phyloP scores from a whole-genome alignment of 2,797 vertebrate genomes.

The Alfaro cultratus region DNA sequence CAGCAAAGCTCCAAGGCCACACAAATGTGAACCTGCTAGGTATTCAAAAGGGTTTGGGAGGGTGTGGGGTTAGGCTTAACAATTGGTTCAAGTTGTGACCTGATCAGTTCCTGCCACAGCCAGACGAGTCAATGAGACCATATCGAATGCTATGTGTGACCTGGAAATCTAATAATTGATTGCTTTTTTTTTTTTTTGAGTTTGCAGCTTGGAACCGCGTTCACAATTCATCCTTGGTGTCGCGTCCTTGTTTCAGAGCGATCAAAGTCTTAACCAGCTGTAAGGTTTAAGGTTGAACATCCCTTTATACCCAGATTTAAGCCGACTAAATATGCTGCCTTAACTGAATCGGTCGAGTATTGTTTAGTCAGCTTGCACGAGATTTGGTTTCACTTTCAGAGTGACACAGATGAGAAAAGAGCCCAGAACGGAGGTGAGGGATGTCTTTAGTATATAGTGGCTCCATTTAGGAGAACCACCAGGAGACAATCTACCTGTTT shows the following conservation, averaged over 20 bases:
- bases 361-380: slow-evolving; percentile 43
- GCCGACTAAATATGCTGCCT: slow-evolving; percentile 37
- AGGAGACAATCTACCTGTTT: slow-evolving; percentile 73
- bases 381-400: slow-evolving; percentile 31
- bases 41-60: slow-evolving; percentile 6
- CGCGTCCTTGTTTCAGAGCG: slow-evolving; percentile 8
- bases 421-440: slow-evolving; percentile 40
- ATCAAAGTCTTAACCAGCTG: slow-evolving; percentile 30
- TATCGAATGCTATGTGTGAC: background rate
- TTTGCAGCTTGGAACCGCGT: background rate
- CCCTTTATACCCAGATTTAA: slow-evolving; percentile 28
- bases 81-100: slow-evolving; percentile 28
- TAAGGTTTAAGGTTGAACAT: slow-evolving; percentile 3
- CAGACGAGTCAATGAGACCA: background rate
- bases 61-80: background rate
- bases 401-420: slow-evolving; percentile 32
- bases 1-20: slow-evolving; percentile 48
- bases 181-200: too few relatives aligned
- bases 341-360: slow-evolving; percentile 7
- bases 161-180: background rate
- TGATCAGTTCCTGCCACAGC: slow-evolving; percentile 17
- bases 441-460: slow-evolving; percentile 51
- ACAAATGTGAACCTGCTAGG: slow-evolving; percentile 28
- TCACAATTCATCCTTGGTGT: background rate
- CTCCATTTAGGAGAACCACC: slow-evolving; percentile 49